Percentiles rank a stretch among this genome's conserved stretches.
phyloP scores from a whole-genome alignment of 37 sponge, comb jelly and placozoan species.

The Halichondria panicea region DNA sequence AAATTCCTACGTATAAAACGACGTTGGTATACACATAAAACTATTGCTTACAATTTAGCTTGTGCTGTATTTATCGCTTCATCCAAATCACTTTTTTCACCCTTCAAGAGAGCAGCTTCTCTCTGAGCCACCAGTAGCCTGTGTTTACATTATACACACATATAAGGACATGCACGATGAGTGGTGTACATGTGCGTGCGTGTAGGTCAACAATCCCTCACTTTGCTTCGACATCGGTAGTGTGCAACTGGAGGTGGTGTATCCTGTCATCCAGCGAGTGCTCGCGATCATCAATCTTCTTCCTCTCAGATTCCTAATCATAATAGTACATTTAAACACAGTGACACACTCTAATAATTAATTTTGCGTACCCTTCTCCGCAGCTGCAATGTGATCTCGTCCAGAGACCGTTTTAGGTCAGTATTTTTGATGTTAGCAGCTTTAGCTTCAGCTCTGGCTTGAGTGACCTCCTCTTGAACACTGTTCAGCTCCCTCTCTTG shows the following conservation, averaged over 20 bases:
- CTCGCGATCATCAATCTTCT: conserved; percentile 12
- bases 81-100: conserved; percentile 54
- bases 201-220: conserved; percentile 13
- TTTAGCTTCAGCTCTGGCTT: conserved; percentile 36
- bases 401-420: conserved; percentile 49
- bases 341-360: background rate
- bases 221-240: conserved; percentile 52
- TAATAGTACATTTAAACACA: background rate
- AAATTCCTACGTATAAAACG: background rate
- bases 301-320: conserved; percentile 46
- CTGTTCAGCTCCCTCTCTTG: conserved; percentile 45
- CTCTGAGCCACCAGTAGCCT: conserved; percentile 42
- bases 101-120: conserved; percentile 28
- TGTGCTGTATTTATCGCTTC: conserved; percentile 13
- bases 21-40: conserved; percentile 1
- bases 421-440: conserved; percentile 45
- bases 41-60: conserved; percentile 34
- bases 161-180: background rate
- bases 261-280: conserved; percentile 36
- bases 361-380: conserved; percentile 41
- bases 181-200: background rate
- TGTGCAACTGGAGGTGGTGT: conserved; percentile 27
- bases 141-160: background rate
- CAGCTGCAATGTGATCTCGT: conserved; percentile 44
- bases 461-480: conserved; percentile 33